Conservation (phyloP, 2,113 vertebrate species). For the Heloderma charlesbogerti region DNA sequence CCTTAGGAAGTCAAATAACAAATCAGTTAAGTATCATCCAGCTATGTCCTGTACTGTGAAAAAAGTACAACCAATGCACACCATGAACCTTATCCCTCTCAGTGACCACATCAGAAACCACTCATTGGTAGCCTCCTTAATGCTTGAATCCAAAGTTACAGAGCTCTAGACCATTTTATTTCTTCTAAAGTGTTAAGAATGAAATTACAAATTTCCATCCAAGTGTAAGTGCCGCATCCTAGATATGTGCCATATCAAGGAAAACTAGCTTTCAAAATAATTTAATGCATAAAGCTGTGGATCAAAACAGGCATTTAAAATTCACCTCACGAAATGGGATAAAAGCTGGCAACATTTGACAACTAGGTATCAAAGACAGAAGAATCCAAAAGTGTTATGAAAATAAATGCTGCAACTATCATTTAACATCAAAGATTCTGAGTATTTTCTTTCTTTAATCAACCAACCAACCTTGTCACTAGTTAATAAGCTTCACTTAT, state of each 20-base stretch:
- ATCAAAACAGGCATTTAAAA: neutral
- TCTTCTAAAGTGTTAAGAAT: neutral
- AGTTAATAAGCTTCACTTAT: neutral
- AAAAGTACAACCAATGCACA: neutral
- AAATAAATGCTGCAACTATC: neutral
- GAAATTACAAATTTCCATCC: neutral
- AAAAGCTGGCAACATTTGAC: accelerated
- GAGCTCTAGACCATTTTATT: neutral
- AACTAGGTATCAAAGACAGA: accelerated
- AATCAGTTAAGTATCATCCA: too few relatives aligned
- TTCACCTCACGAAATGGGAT: neutral
- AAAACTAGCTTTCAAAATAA: neutral
- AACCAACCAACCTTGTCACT: neutral
- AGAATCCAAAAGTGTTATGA: accelerated
- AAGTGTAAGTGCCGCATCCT: neutral
- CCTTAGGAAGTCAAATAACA: neutral
- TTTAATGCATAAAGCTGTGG: neutral
- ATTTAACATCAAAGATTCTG: neutral
- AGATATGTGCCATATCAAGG: neutral
- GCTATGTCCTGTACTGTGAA: accelerated
- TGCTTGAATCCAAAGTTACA: neutral
- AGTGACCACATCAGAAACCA: neutral
- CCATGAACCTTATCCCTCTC: too few relatives aligned
- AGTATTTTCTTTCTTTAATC: neutral
- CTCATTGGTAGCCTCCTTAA: neutral